Evolutionary conservation across 2,113 vertebrate genomes (phyloP).

Genomic region (Antigone vipio): DNA sequence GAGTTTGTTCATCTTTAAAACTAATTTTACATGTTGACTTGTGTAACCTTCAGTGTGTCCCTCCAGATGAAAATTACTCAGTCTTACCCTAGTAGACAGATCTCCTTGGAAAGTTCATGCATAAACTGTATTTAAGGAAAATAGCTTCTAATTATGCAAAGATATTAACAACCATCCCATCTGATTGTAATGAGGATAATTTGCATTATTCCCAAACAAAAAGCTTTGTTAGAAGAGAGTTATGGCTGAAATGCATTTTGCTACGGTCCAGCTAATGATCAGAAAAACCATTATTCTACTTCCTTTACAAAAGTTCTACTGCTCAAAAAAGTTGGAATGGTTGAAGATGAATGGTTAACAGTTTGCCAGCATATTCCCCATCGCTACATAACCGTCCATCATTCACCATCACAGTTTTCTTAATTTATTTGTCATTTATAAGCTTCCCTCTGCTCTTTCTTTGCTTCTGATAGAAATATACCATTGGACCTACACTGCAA

Average conservation of each 20-base stretch:
- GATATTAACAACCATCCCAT: slow-evolving; percentile 64
- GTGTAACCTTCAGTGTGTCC: slow-evolving; percentile 9
- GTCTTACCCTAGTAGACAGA: not conserved
- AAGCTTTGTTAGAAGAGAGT: not conserved
- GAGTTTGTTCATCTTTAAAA: not conserved
- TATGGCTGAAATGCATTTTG: slow-evolving; percentile 44
- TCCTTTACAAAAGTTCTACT: not conserved
- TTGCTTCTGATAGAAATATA: not conserved
- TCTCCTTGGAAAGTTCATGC: slow-evolving; percentile 50
- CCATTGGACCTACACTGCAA: not conserved
- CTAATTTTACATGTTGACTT: not conserved
- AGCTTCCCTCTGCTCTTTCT: not conserved
- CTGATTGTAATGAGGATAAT: slow-evolving; percentile 69
- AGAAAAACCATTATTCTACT: slow-evolving; percentile 1
- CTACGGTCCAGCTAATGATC: slow-evolving; percentile 27
- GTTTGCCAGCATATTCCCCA: not conserved
- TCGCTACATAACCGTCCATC: not conserved
- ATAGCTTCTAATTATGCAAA: slow-evolving; percentile 65
- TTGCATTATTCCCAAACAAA: slow-evolving; percentile 62
- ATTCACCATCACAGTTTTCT: not conserved
- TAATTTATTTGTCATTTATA: not conserved
- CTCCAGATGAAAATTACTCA: slow-evolving; percentile 43
- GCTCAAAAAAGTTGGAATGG: not conserved
- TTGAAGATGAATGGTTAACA: not conserved
- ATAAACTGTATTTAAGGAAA: slow-evolving; percentile 64